Evolutionary conservation across 2,888 invertebrate species (phyloP), one percentile per base, ranked within the genome.

Genomic region (Conops quadrifasciatus): DNA sequence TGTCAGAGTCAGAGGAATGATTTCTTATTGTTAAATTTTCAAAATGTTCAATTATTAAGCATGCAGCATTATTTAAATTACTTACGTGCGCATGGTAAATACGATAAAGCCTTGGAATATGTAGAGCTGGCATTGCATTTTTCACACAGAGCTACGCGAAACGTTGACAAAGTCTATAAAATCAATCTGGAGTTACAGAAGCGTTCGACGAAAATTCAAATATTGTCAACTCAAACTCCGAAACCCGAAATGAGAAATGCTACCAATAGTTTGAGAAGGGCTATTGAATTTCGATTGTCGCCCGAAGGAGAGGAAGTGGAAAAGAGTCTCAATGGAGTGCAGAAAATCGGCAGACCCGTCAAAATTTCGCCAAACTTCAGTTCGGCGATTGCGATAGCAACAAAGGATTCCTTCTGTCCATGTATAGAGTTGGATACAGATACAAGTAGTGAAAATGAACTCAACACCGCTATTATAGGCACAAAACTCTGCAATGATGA

Each of bases 1-100:
- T 58, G 49, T 19, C 72, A 75, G 19, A 58, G 59, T 5, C 73
- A 71, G 16, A 75, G 56, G 72, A 74, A 68, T 72, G 16, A 16
- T 67, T 69, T 62, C 16, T 58, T 47, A 72, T 72, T 47, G n/a
- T 69, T 69, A 74, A 77, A 59, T 51, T 77, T 74, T 30, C 75
- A 77, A 62, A 72, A 77, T 15, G 73, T 80, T 71, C 70, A 78
- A 66, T 72, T 80, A 3, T 65, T 82, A 68, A 75, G 77, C 30
- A 65, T 78, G 43, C 75, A 81, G 19, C 80, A 82, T 21, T 80
- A 81, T 59, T 75, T 79, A 1, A 84, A 85, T 71, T 80, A 77
- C 49, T 74, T 84, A 51, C 81, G 85, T 3, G 76, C 76, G 21
- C 73, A 72, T 1, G 72, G 73, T 1, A 77, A 78, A 30, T 76